Conservation (phyloP, 2,888 invertebrate genomes). For the Falcaria lacertinaria region DNA sequence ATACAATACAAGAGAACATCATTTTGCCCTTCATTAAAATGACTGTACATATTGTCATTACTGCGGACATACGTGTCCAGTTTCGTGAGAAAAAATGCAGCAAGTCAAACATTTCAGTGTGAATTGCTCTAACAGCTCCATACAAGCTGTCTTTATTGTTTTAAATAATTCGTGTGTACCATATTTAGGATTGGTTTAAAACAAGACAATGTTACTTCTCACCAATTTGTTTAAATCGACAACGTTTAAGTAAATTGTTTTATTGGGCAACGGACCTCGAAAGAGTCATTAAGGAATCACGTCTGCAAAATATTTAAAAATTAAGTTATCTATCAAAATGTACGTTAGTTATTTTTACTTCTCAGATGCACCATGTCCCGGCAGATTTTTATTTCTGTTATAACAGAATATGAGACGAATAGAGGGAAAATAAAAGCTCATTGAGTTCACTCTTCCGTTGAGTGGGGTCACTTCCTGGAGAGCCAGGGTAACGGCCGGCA, state of each 20-base stretch:
- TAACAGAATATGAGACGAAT: slow-evolving; percentile 22
- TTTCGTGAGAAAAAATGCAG: slow-evolving; percentile 37
- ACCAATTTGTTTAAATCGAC: background rate
- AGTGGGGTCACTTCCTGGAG: slow-evolving; percentile 65
- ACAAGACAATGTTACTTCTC: slow-evolving; percentile 7
- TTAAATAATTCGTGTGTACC: slow-evolving; percentile 30
- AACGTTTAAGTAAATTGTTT: background rate
- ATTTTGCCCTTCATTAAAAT: slow-evolving; percentile 26
- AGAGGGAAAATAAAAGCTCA: slow-evolving; percentile 47
- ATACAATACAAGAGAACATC: no score
- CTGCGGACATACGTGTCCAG: slow-evolving; percentile 13
- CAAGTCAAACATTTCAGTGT: slow-evolving; percentile 17
- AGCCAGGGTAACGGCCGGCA: slow-evolving; percentile 45
- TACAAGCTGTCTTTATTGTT: slow-evolving; percentile 23
- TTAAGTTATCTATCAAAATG: background rate
- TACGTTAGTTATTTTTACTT: no score
- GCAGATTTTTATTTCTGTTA: slow-evolving; percentile 16
- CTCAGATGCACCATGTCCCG: no score
- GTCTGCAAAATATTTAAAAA: no score
- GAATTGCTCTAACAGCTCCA: slow-evolving; percentile 25
- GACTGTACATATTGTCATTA: background rate
- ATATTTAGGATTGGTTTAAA: slow-evolving; percentile 21
- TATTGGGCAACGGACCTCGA: background rate
- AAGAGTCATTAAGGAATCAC: background rate
- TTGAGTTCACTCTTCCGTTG: slow-evolving; percentile 56